Evolutionary conservation across 2,797 vertebrate species (phyloP), one percentile per base, ranked within the genome.

Genomic region (Acrossocheilus fasciatus): DNA sequence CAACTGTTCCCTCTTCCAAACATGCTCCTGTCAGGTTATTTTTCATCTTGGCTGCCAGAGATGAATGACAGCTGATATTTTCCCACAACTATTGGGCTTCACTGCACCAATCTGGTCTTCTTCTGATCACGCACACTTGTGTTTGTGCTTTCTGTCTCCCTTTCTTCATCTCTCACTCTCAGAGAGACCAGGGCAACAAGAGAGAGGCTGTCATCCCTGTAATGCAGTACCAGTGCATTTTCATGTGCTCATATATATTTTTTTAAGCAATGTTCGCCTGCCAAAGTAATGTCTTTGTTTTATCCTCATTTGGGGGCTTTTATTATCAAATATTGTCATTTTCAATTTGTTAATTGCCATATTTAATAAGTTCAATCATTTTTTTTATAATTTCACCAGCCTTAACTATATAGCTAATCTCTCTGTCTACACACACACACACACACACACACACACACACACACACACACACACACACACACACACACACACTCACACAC

Each of bases 21-120:
- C 77, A 87, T 62, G 54, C 82, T 79, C 64, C 50, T 87, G 88
- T 74, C 85, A 90, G 88, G 43, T 88, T 82, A 81, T 84, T 85
- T 89, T 89, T 88, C 87, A 82, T 87, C 50, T 77, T 36, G 43
- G 59, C 79, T 89, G 87, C 84, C 87, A 89, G 85, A 87, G 81
- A 87, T 81, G 78, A 52, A 88, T 75, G 79, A 70, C 72, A 1
- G 57, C 77, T 41, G 66, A 77, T 47, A 87, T 89, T 87, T 93
- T 93, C 91, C 92, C 91, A 94, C 93, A 93, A 93, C 87, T 92
- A 92, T 94, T 92, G 88, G 79, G 86, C 92, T 94, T 89, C 93
- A 93, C 47, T 54, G 54, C 12, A 4, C 76, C 84, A 86, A 85
- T 79, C 80, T 86, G 50, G 34, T 43, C 20, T 11, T 39, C 30